These are phyloP conservation scores for Corapipo altera DNA, from an alignment of 2,113 vertebrate species.

Conservation along the genomic window DNA sequence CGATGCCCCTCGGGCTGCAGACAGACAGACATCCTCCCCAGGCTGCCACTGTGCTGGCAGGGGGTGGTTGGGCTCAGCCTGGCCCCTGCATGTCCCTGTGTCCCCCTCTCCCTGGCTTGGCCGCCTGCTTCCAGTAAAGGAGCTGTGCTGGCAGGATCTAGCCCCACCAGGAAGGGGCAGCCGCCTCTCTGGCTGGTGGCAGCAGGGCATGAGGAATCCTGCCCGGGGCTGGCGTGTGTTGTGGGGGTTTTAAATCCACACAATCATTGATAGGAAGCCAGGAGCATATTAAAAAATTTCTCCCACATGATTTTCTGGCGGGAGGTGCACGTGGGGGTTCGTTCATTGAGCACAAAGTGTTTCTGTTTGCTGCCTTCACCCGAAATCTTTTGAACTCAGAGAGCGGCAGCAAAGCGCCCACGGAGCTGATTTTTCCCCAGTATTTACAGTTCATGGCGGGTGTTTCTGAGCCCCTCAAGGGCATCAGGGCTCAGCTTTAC, in stretches of 20 bases:
- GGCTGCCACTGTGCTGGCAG: not conserved
- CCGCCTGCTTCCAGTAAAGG: not conserved
- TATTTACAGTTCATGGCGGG: not conserved
- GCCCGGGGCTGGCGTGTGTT: not conserved
- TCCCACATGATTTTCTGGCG: conserved; percentile 4
- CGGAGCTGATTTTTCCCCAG: not conserved
- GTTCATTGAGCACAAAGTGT: not conserved
- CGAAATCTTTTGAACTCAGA: not conserved
- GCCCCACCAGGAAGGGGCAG: not conserved
- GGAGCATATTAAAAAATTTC: conserved; percentile 37
- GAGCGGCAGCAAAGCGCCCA: not conserved
- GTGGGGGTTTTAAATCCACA: conserved; percentile 27
- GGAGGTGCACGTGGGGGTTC: not conserved
- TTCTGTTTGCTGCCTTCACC: conserved; percentile 16
- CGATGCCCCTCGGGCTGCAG: not conserved
- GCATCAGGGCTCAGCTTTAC: not conserved
- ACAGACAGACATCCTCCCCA: not conserved
- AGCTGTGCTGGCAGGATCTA: not conserved
- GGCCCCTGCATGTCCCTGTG: not conserved
- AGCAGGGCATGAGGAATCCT: not conserved
- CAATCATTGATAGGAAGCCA: conserved; percentile 35
- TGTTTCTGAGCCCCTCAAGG: not conserved
- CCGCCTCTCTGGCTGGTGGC: not conserved
- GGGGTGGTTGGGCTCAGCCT: not conserved
- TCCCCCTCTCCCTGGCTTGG: not conserved